Base-by-base conservation (phyloP, 1,140 invertebrate species). In the Sycobia sp. region DNA sequence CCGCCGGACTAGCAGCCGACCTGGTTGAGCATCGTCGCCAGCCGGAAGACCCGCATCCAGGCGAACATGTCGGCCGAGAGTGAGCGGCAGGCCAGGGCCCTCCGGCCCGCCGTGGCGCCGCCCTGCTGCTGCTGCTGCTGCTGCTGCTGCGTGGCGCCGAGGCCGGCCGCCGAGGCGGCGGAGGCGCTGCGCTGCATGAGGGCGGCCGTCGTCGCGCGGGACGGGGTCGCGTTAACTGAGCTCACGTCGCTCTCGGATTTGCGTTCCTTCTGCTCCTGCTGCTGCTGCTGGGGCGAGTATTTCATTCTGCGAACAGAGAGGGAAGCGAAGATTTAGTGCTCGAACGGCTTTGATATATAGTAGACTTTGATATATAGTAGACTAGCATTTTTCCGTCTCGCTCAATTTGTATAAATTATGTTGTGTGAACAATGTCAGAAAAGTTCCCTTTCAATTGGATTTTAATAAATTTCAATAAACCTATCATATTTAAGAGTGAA, bases 41-140 rank as follows among this genome's bases (percentile, higher is more conserved):
- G 68, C 56, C 78, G 73, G 56, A 80, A 81, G 49, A 81, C 78
- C 9, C 79, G 74, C 76, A 80, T 79, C 79, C 79, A 80, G 53
- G 78, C 79, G 62, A 81, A 81, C 71, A 80, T 77, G 23, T 76
- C 78, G 27, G 29, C 29, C 11, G 73, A 74, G 11, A 68, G 71
- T 34, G 68, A 64, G 20, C 62, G 69, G 62, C 50, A 70, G 50
- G 61, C 63, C 62, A 46, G 67, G 54, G 54, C 58, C 67, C 47
- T 69, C 70, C 62, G 60, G 53, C 56, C 68, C 16, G 67, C 59
- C 47, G 47, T 16, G 13, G 50, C n/a, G n/a, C n/a, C n/a, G n/a
- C n/a, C n/a, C n/a, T n/a, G n/a, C n/a, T n/a, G n/a, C n/a, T n/a
- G n/a, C n/a, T n/a, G n/a, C n/a, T n/a, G n/a, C n/a, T n/a, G n/a